phyloP scores from a whole-genome alignment of 2,888 invertebrate genomes.

The Scotopteryx bipunctaria region DNA sequence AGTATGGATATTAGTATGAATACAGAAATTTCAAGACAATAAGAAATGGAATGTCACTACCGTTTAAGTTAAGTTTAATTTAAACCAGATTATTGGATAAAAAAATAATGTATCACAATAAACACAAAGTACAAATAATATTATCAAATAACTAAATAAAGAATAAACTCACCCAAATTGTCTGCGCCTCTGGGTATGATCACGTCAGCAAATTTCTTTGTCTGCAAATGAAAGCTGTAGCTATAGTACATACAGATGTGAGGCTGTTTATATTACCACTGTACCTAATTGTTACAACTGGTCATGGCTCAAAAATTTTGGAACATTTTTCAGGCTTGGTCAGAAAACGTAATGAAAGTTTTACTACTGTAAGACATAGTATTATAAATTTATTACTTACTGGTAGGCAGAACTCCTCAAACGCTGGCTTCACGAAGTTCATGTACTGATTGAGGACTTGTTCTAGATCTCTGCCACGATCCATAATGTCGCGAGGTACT shows the following conservation, averaged over 20 bases:
- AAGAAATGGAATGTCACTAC: too few species aligned
- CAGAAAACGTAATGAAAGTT: too few species aligned
- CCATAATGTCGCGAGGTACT: conserved; percentile 98
- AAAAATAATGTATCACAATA: too few species aligned
- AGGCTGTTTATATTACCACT: too few species aligned
- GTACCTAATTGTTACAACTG: too few species aligned
- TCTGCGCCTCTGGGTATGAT: conserved; percentile 99
- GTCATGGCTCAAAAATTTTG: too few species aligned
- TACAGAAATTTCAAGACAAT: too few species aligned
- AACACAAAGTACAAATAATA: too few species aligned
- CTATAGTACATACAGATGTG: background rate
- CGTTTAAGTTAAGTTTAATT: too few species aligned
- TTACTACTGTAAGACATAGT: background rate
- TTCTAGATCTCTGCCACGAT: conserved; percentile 96
- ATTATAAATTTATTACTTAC: conserved; percentile 80
- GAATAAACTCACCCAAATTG: conserved; percentile 90
- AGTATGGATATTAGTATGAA: too few species aligned
- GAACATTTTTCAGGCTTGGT: too few species aligned
- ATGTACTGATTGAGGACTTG: conserved; percentile 98
- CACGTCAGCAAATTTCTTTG: conserved; percentile 99
- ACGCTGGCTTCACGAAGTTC: conserved; percentile 99
- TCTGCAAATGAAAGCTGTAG: conserved; percentile 84
- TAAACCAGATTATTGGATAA: too few species aligned
- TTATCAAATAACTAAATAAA: background rate
- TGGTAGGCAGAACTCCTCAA: conserved; percentile 99